Evolutionary conservation across 2,888 invertebrate genomes (phyloP).

Genomic region (Sphaeridia pumilis): DNA sequence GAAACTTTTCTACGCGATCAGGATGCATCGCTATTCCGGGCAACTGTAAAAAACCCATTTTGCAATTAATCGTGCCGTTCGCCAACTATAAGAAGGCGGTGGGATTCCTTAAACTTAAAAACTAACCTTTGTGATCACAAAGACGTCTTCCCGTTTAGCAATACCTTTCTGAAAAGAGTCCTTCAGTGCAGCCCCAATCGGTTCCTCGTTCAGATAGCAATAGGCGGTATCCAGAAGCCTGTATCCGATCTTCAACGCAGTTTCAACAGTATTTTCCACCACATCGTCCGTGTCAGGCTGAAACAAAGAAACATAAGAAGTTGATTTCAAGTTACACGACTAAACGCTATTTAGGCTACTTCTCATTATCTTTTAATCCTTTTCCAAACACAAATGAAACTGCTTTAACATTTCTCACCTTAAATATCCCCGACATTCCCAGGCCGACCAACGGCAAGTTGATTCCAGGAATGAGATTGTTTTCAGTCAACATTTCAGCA

Average conservation of each 20-base stretch:
- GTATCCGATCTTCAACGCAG: not conserved
- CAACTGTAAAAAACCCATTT: not conserved
- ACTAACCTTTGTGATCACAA: not conserved
- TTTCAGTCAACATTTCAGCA: too few relatives aligned
- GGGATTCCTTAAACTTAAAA: not conserved
- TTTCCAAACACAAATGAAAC: not conserved
- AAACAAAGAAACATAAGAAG: not conserved
- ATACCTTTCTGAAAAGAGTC: not conserved
- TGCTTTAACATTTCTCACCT: not conserved
- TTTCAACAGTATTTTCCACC: not conserved
- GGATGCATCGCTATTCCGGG: not conserved
- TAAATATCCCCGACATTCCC: not conserved
- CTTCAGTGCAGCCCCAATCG: not conserved
- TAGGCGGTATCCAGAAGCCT: not conserved
- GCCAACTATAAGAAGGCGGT: too few relatives aligned
- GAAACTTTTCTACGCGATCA: not conserved
- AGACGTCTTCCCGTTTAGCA: not conserved
- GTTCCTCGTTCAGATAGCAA: not conserved
- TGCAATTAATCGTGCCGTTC: too few relatives aligned
- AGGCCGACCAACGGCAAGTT: not conserved
- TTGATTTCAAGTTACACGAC: not conserved
- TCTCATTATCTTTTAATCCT: not conserved
- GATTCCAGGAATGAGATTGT: too few relatives aligned
- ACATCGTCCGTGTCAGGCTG: not conserved
- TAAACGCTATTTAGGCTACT: not conserved